Base-by-base conservation (phyloP, 2,888 invertebrate genomes). In the Lasius fuliginosus region DNA sequence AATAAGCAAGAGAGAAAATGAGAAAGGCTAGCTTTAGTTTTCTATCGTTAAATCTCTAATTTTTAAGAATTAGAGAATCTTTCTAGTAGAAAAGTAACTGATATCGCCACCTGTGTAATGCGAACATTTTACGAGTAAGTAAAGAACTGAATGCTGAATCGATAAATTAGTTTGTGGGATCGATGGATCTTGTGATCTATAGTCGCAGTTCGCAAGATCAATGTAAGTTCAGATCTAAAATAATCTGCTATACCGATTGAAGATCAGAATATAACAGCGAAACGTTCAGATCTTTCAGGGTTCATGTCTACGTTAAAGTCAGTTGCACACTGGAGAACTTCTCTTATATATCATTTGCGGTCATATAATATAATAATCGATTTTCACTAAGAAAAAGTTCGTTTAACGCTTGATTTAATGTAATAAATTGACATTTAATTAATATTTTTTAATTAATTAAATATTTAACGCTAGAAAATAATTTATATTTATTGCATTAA, bases 221-320 rank as follows among this genome's bases (percentile, higher is more conserved):
- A 79, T 33, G 12, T n/a, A 15, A 75, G 40, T 12, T 46, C 12
- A 12, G 27, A 12, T 23, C 64, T 49, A 23, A 42, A 27, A 33
- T 23, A 69, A 18, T 23, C 71, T 81, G 46, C 46, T 71, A 12
- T 81, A 62, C 67, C 79, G 71, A n/a, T 71, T 46, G 60, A 46
- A 46, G 69, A 62, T 68, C 18, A 33, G 27, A 18, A 62, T 12
- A 42, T 30, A 18, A 49, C 30, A 46, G 4, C 9, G 18, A 11
- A 36, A 11, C 4, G 5, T 53, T 53, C 8, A 58, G 15, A 56
- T 27, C 18, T 53, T 53, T 49, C 49, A 77, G 40, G 76, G 75
- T 85, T 85, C 30, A 46, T 62, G 69, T 65, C 75, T 49, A 8
- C 5, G 23, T 71, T 84, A 74, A 84, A 84, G 84, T 27, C 79